Conservation (phyloP, 2,113 vertebrate genomes). For the Xerus inauris region DNA sequence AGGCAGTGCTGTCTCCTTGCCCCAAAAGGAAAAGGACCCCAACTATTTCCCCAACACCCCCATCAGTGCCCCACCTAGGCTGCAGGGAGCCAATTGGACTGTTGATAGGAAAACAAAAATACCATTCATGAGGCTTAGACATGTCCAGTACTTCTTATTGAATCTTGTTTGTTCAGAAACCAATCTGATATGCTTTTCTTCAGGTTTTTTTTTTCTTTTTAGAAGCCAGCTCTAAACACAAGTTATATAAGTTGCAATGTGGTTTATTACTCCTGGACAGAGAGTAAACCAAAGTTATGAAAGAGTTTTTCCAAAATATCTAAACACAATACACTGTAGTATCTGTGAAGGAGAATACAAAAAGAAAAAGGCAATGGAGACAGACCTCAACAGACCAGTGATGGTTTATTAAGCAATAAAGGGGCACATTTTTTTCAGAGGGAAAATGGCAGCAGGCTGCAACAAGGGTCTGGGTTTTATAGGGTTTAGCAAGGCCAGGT, state of each 20-base stretch:
- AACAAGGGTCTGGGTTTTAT: too few relatives aligned
- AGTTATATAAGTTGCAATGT: neutral
- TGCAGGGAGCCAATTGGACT: neutral
- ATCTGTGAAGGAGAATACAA: too few relatives aligned
- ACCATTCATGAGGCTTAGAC: neutral
- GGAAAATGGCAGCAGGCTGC: too few relatives aligned
- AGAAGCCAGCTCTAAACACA: conserved; percentile 20
- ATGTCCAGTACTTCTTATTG: neutral
- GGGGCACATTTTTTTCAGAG: too few relatives aligned
- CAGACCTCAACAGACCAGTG: too few relatives aligned
- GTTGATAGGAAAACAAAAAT: neutral
- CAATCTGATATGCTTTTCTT: neutral
- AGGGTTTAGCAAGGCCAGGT: too few relatives aligned
- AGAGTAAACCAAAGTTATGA: neutral
- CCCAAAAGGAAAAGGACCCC: neutral
- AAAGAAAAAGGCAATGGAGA: too few relatives aligned
- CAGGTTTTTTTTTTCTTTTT: neutral
- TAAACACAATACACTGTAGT: neutral
- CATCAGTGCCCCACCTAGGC: neutral
- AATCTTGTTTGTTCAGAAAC: neutral
- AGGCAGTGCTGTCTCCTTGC: neutral
- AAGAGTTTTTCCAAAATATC: neutral
- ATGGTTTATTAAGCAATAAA: too few relatives aligned
- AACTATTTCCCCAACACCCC: neutral
- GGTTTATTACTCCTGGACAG: neutral